Conservation (phyloP, 2,888 invertebrate genomes). For the Clusia tigrina region DNA sequence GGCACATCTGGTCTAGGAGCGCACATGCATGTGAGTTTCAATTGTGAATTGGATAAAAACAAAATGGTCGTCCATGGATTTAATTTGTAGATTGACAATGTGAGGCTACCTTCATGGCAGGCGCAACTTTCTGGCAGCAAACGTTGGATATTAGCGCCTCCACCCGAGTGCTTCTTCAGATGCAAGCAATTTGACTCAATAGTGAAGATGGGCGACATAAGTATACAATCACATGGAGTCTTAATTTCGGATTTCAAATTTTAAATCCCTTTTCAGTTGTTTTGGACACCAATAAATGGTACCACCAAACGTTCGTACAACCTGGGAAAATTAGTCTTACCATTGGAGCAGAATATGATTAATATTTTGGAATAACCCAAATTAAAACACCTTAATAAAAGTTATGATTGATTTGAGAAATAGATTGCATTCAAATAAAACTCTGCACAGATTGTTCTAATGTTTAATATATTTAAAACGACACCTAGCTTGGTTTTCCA, state of each 20-base stretch:
- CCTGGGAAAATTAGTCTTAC: conserved; percentile 92
- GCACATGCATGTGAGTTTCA: conserved; percentile 82
- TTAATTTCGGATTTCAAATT: background rate
- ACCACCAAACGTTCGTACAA: conserved; percentile 87
- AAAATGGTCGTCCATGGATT: background rate
- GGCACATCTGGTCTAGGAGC: conserved; percentile 94
- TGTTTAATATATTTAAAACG: too few species aligned
- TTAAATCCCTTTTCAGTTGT: conserved; percentile 72
- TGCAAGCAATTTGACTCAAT: conserved; percentile 70
- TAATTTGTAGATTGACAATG: conserved; percentile 83
- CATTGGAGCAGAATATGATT: conserved; percentile 96
- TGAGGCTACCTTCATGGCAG: conserved; percentile 95
- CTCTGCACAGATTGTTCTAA: too few species aligned
- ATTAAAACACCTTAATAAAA: too few species aligned
- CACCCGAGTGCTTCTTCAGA: conserved; percentile 86
- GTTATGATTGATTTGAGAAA: too few species aligned
- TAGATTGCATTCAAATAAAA: too few species aligned
- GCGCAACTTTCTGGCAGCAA: conserved; percentile 91
- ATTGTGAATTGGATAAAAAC: background rate
- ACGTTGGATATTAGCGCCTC: conserved; percentile 88
- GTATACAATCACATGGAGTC: background rate
- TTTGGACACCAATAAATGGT: conserved; percentile 95
- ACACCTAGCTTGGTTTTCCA: too few species aligned
- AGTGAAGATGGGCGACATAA: conserved; percentile 86
- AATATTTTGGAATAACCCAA: too few species aligned